Percentiles rank a stretch among this genome's conserved stretches.
These are phyloP conservation scores for Argyresthia albistria DNA, from an alignment of 2,888 invertebrate genomes.

Conservation along the genomic window DNA sequence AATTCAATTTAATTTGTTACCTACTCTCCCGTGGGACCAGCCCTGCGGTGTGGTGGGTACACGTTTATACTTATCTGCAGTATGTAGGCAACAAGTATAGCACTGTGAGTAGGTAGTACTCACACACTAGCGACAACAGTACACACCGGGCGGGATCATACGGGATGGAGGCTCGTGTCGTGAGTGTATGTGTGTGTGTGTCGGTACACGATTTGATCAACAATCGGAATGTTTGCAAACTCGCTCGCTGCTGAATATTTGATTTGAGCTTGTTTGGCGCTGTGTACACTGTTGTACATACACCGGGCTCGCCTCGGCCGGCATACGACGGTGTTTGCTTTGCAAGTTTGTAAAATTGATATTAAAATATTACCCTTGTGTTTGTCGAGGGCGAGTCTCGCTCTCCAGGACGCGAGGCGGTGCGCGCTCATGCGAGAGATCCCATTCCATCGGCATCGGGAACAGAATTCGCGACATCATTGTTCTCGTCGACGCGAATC, in stretches of 20 bases:
- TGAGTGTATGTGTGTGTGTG: background rate
- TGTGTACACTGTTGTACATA: background rate
- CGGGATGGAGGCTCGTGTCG: background rate
- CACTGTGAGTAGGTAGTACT: too few relatives aligned
- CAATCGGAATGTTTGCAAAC: background rate
- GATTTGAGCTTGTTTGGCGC: background rate
- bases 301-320: background rate
- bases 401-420: too few relatives aligned
- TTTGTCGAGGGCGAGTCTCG: too few relatives aligned
- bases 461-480: too few relatives aligned
- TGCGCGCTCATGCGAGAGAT: background rate
- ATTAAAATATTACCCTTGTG: background rate
- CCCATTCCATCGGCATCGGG: background rate
- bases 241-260: background rate
- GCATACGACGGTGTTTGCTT: background rate
- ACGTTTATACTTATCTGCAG: too few relatives aligned
- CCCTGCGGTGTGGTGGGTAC: too few relatives aligned
- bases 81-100: too few relatives aligned
- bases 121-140: background rate
- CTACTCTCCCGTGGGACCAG: too few relatives aligned
- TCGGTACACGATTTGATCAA: background rate
- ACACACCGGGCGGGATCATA: background rate
- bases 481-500: too few relatives aligned
- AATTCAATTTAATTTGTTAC: too few relatives aligned
- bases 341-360: background rate